A percentile compares a stretch with the other conserved stretches of the same genome.
phyloP scores from a whole-genome alignment of 2,113 vertebrate species.

The Sebastes schlegelii region DNA sequence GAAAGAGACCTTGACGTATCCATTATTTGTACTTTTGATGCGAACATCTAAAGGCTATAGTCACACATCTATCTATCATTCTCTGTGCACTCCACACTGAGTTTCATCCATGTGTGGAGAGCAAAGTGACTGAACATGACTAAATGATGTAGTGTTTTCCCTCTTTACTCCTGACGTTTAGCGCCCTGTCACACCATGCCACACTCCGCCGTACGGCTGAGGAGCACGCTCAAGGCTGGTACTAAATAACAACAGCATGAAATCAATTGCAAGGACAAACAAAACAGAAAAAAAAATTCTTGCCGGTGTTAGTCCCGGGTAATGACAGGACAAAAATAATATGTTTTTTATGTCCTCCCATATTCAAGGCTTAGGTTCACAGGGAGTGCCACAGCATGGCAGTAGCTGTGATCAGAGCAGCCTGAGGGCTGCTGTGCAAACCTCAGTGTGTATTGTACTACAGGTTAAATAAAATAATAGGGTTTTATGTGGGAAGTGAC shows the following conservation, averaged over 20 bases:
- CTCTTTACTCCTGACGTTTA: constrained; percentile 49
- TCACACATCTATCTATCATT: constrained; percentile 32
- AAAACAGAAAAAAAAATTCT: constrained; percentile 20
- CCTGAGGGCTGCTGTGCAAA: constrained; percentile 41
- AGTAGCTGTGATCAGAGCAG: constrained; percentile 49
- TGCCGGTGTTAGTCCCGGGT: constrained; percentile 25
- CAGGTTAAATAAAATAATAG: constrained; percentile 42
- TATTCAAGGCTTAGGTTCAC: constrained; percentile 60
- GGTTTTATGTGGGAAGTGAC: constrained; percentile 35
- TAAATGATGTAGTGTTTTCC: constrained; percentile 46
- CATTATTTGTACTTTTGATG: constrained; percentile 30
- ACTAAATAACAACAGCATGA: constrained; percentile 72
- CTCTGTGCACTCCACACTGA: constrained; percentile 1
- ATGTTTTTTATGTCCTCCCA: constrained; percentile 46
- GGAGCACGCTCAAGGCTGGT: constrained; percentile 53
- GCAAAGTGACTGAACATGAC: constrained; percentile 36
- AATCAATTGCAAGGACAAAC: constrained; percentile 70
- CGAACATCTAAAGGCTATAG: constrained; percentile 33
- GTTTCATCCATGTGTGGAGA: constrained; percentile 10
- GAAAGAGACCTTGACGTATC: constrained; percentile 24
- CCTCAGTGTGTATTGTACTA: constrained; percentile 6
- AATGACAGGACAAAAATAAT: constrained; percentile 62
- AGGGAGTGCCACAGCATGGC: constrained; percentile 48
- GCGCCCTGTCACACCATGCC: constrained; percentile 43
- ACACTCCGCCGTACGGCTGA: constrained; percentile 19